Evolutionary conservation across 2,888 invertebrate genomes (phyloP).

Genomic region (Spisula subtruncata): DNA sequence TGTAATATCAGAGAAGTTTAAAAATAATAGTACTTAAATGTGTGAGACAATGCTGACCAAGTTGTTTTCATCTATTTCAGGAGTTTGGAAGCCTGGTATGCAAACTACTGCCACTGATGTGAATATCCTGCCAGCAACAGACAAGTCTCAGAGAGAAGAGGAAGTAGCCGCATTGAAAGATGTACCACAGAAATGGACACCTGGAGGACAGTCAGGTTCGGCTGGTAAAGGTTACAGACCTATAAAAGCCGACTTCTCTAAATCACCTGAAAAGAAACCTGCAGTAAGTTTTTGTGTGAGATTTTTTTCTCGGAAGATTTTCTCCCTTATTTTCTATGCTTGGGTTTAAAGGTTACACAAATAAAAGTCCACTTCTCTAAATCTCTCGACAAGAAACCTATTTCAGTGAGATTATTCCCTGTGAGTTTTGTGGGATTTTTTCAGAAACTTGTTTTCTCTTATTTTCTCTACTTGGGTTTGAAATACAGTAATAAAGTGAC

Average conservation of each 20-base stretch:
- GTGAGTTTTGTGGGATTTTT: too few relatives aligned
- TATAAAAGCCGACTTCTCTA: conserved; percentile 75
- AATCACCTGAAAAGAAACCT: conserved; percentile 30
- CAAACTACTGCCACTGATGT: conserved; percentile 59
- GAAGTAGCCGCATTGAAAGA: conserved; percentile 69
- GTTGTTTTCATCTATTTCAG: conserved; percentile 15
- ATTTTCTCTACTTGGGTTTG: too few relatives aligned
- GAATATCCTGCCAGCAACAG: conserved; percentile 12
- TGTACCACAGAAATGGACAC: conserved; percentile 80
- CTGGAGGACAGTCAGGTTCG: conserved; percentile 71
- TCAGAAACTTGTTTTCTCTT: too few relatives aligned
- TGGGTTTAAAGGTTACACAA: too few relatives aligned
- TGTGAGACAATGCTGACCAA: not conserved
- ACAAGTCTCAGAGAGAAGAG: conserved; percentile 37
- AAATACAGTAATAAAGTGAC: too few relatives aligned
- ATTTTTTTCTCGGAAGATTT: not conserved
- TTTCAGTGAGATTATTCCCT: too few relatives aligned
- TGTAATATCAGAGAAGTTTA: too few relatives aligned
- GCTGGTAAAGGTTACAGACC: conserved; percentile 80
- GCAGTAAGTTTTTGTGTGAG: conserved; percentile 35
- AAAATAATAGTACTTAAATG: too few relatives aligned
- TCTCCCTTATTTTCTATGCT: too few relatives aligned
- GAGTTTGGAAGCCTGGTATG: conserved; percentile 70
- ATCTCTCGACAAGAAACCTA: too few relatives aligned
- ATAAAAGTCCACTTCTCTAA: too few relatives aligned